These are phyloP conservation scores for Syngnathus acus DNA, from an alignment of 2,797 vertebrate species.

Conservation along the genomic window DNA sequence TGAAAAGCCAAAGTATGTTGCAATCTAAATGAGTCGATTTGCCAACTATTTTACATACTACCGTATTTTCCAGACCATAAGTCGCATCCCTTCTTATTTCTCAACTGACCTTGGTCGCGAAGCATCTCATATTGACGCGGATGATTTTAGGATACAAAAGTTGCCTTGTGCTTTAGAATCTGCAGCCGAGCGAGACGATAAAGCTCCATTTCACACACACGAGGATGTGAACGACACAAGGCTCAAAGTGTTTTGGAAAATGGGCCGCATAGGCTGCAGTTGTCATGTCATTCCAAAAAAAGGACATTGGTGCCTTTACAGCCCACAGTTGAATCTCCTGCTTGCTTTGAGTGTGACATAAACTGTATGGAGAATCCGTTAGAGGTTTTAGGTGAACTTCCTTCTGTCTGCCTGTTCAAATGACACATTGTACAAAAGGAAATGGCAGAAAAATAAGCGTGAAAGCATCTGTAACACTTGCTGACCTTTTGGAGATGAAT, in stretches of 20 bases:
- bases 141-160: neutral
- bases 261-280: neutral
- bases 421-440: neutral
- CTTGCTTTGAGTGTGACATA: neutral
- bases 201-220: neutral
- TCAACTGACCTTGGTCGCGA: too few species aligned
- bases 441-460: neutral
- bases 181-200: neutral
- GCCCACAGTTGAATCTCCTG: neutral
- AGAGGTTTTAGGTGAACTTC: neutral
- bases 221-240: neutral
- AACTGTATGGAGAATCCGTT: neutral
- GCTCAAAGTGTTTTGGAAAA: neutral
- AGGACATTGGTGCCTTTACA: neutral
- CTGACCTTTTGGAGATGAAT: constrained; percentile 6
- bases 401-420: neutral
- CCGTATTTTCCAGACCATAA: too few species aligned
- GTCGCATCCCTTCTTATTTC: too few species aligned
- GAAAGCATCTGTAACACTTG: neutral
- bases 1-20: neutral
- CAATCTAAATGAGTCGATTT: too few species aligned
- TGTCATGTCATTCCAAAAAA: neutral
- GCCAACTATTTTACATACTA: too few species aligned
- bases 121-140: neutral
- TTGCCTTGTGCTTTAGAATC: neutral